Conservation (phyloP, 2,888 invertebrate species). For the Latheticus oryzae region DNA sequence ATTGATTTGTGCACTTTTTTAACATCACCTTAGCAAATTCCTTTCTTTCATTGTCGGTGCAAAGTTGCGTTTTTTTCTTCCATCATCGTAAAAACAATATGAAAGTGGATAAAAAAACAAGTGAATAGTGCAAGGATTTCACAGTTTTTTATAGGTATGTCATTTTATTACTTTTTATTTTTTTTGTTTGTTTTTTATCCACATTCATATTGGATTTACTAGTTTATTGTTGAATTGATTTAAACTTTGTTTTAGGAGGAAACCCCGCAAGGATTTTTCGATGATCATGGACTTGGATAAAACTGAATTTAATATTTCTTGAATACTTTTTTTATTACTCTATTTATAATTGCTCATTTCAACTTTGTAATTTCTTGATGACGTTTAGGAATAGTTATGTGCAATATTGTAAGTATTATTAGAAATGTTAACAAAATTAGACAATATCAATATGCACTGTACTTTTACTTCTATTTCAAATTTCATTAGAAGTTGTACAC, state of each 20-base stretch:
- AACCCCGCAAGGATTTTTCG: constrained; percentile 99
- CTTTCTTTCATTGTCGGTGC: not conserved
- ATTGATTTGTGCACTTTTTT: constrained; percentile 22
- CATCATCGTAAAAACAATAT: constrained; percentile 51
- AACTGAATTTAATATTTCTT: too few species aligned
- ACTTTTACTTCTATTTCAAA: too few species aligned
- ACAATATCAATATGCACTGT: too few species aligned
- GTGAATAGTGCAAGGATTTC: constrained; percentile 35
- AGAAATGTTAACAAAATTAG: too few species aligned
- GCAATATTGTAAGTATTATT: too few species aligned
- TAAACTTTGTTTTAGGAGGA: constrained; percentile 90
- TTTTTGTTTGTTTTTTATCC: constrained; percentile 49
- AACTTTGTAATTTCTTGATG: too few species aligned
- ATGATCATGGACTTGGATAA: constrained; percentile 97
- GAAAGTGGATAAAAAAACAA: constrained; percentile 51
- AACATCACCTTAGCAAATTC: constrained; percentile 12
- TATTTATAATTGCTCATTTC: too few species aligned
- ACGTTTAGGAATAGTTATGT: too few species aligned
- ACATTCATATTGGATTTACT: constrained; percentile 61
- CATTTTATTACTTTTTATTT: constrained; percentile 32
- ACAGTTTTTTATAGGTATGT: constrained; percentile 42
- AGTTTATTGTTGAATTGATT: constrained; percentile 42
- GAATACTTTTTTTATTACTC: too few species aligned
- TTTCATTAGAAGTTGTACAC: too few species aligned
- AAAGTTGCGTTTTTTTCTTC: constrained; percentile 2